phyloP scores from a whole-genome alignment of 1,140 invertebrate genomes.

The Ooceraea biroi region DNA sequence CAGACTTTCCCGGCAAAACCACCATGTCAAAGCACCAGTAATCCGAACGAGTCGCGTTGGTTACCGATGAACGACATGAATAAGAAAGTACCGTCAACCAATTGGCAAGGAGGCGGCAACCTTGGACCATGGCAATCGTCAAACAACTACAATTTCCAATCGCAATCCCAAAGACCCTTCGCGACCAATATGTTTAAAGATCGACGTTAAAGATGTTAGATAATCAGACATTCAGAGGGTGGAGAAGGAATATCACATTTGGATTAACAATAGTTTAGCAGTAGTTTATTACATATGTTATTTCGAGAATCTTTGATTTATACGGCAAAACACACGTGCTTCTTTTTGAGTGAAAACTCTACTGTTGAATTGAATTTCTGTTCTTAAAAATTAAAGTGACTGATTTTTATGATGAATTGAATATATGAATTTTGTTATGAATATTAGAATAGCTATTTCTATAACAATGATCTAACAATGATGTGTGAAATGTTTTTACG shows the following conservation, averaged over 20 bases:
- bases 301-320: not conserved
- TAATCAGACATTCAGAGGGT: slow-evolving; percentile 15
- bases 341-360: not conserved
- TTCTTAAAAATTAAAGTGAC: not conserved
- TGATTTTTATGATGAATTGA: not conserved
- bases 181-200: slow-evolving; percentile 65
- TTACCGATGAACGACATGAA: slow-evolving; percentile 59
- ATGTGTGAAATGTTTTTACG: not conserved
- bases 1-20: slow-evolving; percentile 52
- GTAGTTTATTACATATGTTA: not conserved
- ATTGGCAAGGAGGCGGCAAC: slow-evolving; percentile 68
- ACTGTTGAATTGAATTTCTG: not conserved
- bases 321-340: not conserved
- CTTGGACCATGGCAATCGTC: slow-evolving; percentile 68
- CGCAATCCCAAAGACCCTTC: slow-evolving; percentile 68
- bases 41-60: slow-evolving; percentile 72
- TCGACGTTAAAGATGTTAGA: slow-evolving; percentile 62
- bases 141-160: slow-evolving; percentile 62
- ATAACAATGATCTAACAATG: not conserved
- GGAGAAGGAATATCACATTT: slow-evolving; percentile 6
- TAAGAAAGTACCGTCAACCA: slow-evolving; percentile 39
- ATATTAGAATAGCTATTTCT: slow-evolving; percentile 14
- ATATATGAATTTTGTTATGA: slow-evolving; percentile 13
- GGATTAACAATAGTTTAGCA: slow-evolving; percentile 30
- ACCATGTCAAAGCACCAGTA: slow-evolving; percentile 62